phyloP scores from a whole-genome alignment of 2,113 vertebrate species.

The Apaloderma vittatum region DNA sequence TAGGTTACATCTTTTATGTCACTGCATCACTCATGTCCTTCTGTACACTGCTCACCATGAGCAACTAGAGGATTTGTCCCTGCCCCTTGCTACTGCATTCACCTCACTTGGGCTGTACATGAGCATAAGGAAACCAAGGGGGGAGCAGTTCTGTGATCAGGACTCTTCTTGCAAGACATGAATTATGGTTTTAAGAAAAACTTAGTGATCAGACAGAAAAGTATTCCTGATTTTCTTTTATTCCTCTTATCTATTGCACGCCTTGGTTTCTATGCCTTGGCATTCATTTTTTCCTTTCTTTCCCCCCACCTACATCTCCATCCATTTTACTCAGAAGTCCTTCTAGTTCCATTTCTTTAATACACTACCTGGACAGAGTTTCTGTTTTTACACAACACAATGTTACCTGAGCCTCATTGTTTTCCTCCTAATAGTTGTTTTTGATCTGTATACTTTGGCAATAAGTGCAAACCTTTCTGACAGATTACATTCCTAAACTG shows the following conservation, averaged over 20 bases:
- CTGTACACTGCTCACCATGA: background rate
- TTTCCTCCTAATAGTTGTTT: background rate
- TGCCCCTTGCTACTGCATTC: background rate
- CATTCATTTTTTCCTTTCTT: background rate
- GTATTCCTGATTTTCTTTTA: background rate
- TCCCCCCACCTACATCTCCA: rapidly evolving
- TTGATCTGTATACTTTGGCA: background rate
- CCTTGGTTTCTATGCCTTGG: background rate
- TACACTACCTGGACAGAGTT: background rate
- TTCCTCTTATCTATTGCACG: background rate
- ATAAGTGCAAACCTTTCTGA: background rate
- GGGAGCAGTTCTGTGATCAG: background rate
- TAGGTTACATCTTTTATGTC: background rate
- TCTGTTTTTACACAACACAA: background rate
- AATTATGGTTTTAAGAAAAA: background rate
- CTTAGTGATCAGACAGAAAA: background rate
- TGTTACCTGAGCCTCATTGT: background rate
- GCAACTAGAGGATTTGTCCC: background rate
- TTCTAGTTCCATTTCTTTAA: background rate
- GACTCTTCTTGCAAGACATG: background rate
- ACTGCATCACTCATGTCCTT: background rate
- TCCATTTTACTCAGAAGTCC: background rate
- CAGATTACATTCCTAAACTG: background rate
- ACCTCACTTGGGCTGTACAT: background rate
- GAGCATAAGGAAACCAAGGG: background rate